These are phyloP conservation scores for Nothoprocta perdicaria DNA, from an alignment of 2,113 vertebrate species.

Conservation along the genomic window DNA sequence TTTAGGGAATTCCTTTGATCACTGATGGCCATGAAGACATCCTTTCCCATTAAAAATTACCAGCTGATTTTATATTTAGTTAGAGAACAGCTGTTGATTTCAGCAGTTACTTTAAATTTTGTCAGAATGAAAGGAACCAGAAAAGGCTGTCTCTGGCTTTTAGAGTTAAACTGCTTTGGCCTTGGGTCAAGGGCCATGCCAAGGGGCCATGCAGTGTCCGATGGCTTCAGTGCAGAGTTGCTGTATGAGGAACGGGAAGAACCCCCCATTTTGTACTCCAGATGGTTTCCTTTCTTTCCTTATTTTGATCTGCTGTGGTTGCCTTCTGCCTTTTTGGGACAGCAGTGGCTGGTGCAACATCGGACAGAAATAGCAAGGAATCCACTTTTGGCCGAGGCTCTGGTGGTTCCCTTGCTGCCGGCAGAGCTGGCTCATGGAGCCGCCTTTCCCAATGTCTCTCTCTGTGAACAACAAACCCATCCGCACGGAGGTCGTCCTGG, in stretches of 20 bases:
- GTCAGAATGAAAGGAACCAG: background rate
- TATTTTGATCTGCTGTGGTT: background rate
- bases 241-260: background rate
- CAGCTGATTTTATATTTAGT: background rate
- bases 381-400: background rate
- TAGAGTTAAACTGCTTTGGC: background rate
- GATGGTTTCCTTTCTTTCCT: background rate
- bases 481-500: rapidly evolving
- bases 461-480: background rate
- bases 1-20: background rate
- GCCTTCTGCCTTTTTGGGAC: background rate
- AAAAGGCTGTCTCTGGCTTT: background rate
- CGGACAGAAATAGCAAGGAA: background rate
- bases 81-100: background rate
- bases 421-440: background rate
- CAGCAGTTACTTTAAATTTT: background rate
- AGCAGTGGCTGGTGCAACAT: background rate
- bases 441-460: background rate
- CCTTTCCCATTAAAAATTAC: background rate
- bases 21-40: background rate
- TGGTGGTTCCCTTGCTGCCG: background rate
- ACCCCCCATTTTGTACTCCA: background rate
- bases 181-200: background rate
- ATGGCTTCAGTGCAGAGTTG: background rate
- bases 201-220: background rate